Evolutionary conservation across 2,888 invertebrate genomes (phyloP).

Genomic region (Tethea ocularis): DNA sequence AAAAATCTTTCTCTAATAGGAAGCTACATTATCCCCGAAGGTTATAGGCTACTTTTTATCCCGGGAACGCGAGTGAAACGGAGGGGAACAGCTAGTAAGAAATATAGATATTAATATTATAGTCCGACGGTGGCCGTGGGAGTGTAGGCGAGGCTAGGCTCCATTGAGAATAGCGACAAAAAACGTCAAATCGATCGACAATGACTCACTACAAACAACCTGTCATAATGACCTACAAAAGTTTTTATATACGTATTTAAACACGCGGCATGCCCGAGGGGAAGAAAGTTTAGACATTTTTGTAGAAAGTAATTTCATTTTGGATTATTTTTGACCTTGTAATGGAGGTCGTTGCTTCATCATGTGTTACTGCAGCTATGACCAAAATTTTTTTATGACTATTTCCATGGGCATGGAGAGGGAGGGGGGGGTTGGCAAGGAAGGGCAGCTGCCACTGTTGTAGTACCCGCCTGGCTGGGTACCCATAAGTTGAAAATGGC

Average conservation of each 20-base stretch:
- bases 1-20: too few relatives aligned
- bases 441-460: too few relatives aligned
- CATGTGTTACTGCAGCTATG: neutral
- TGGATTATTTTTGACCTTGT: slow-evolving; percentile 22
- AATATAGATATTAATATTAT: neutral
- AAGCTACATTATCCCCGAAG: too few relatives aligned
- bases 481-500: too few relatives aligned
- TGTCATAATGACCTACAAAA: slow-evolving; percentile 29
- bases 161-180: neutral
- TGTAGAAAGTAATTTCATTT: slow-evolving; percentile 27
- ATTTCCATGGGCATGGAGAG: too few relatives aligned
- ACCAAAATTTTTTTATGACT: too few relatives aligned
- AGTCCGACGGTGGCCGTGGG: neutral
- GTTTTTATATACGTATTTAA: slow-evolving; percentile 18
- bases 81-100: neutral
- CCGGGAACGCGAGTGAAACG: neutral
- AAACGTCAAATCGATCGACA: neutral
- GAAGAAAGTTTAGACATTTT: slow-evolving; percentile 32
- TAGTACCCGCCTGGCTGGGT: too few relatives aligned
- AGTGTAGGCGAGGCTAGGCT: neutral
- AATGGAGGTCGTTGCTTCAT: slow-evolving; percentile 13
- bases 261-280: slow-evolving; percentile 20
- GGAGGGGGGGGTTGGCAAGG: too few relatives aligned
- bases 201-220: slow-evolving; percentile 19
- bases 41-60: too few relatives aligned